phyloP scores from a whole-genome alignment of 2,888 invertebrate genomes.

The Conops quadrifasciatus region DNA sequence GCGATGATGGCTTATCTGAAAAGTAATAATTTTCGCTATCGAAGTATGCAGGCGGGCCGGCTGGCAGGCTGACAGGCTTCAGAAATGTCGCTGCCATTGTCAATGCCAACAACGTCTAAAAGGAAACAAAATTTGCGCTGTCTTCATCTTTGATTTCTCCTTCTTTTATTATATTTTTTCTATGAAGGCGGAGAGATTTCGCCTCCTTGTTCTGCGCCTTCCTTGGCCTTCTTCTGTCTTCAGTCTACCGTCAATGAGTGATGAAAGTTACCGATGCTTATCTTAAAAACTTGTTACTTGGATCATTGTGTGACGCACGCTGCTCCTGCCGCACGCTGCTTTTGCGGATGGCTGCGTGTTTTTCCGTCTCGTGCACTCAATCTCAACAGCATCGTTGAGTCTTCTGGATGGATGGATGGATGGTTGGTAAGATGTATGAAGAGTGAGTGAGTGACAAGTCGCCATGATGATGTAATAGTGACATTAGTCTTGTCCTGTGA shows the following conservation, averaged over 20 bases:
- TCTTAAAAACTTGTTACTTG: background rate
- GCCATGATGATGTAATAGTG: constrained; percentile 12
- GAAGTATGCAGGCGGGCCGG: background rate
- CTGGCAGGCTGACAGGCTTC: no score
- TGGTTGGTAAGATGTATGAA: no score
- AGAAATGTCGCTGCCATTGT: background rate
- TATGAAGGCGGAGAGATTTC: background rate
- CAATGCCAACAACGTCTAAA: background rate
- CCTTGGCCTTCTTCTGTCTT: no score
- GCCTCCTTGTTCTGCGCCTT: no score
- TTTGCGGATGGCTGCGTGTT: background rate
- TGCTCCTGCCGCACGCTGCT: no score
- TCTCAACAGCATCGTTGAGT: background rate
- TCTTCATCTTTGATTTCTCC: background rate
- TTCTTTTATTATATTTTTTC: background rate
- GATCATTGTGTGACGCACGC: background rate
- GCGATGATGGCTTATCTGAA: background rate
- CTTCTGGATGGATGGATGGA: background rate
- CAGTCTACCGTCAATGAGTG: no score
- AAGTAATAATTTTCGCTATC: constrained; percentile 14
- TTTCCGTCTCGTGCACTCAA: background rate
- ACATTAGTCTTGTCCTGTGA: background rate
- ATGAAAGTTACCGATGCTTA: background rate
- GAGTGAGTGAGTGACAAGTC: background rate
- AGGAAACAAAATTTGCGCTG: no score